Conservation (phyloP, 2,797 vertebrate genomes). For the Champsocephalus gunnari region DNA sequence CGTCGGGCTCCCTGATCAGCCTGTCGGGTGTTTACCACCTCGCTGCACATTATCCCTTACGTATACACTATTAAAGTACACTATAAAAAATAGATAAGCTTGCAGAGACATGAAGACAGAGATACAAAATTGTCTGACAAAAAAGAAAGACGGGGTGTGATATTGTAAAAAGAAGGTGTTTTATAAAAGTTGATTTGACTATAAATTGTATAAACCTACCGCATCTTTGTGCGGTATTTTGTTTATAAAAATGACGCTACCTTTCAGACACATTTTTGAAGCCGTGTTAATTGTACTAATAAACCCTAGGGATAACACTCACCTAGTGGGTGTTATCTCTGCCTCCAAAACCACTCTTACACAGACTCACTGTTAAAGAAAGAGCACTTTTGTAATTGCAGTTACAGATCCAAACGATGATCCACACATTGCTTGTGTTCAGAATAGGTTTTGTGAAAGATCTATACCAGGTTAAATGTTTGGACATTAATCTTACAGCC, state of each 20-base stretch:
- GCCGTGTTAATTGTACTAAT: neutral
- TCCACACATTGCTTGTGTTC: neutral
- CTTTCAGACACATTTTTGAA: neutral
- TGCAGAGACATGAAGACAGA: neutral
- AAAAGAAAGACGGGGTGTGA: neutral
- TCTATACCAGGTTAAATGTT: conserved; percentile 18
- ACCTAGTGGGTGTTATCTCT: neutral
- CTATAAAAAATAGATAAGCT: neutral
- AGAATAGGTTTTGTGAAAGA: conserved; percentile 7
- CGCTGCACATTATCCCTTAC: no score
- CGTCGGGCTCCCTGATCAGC: no score
- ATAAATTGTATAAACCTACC: neutral
- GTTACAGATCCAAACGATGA: conserved; percentile 20
- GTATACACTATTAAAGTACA: no score
- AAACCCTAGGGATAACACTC: neutral
- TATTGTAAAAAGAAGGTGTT: no score
- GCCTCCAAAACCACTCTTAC: neutral
- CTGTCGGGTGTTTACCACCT: no score
- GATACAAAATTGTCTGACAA: neutral
- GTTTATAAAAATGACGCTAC: neutral
- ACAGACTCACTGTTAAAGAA: neutral
- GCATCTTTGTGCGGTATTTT: neutral
- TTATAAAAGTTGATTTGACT: neutral
- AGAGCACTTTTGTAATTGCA: neutral
- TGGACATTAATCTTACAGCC: conserved; percentile 16